Conservation (phyloP, 1,140 invertebrate genomes). For the Holotrichia oblita region DNA sequence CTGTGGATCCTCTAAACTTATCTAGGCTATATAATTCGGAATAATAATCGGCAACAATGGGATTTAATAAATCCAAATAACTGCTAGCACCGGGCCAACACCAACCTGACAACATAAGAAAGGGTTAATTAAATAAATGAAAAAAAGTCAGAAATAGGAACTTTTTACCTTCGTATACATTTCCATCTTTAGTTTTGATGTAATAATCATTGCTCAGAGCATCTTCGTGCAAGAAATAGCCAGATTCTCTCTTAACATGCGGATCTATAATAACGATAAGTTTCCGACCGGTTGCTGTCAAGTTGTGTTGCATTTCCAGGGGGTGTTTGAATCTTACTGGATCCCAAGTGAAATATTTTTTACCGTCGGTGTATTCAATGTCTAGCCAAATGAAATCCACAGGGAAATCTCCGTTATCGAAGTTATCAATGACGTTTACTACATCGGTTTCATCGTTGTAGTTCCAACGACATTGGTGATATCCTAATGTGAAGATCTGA, state of each 20-base stretch:
- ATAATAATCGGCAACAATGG: conserved; percentile 87
- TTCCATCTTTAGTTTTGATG: conserved; percentile 90
- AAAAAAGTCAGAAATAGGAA: too few species aligned
- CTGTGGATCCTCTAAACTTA: conserved; percentile 88
- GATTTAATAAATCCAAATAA: conserved; percentile 95
- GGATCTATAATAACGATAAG: conserved; percentile 98
- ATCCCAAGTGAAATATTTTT: conserved; percentile 99
- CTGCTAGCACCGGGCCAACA: conserved; percentile 96
- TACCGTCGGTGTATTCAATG: conserved; percentile 97
- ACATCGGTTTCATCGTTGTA: conserved; percentile 98
- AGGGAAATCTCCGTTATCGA: conserved; percentile 93
- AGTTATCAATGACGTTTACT: conserved; percentile 77
- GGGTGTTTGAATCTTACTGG: conserved; percentile 88
- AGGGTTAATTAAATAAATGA: too few species aligned
- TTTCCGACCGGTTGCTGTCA: conserved; percentile 90
- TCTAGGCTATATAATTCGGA: conserved; percentile 79
- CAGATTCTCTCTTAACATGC: conserved; percentile 92
- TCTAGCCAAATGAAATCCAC: conserved; percentile 98
- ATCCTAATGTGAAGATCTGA: conserved; percentile 87
- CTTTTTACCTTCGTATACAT: conserved; percentile 86
- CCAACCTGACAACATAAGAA: conserved; percentile 71
- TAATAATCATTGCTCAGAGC: conserved; percentile 84
- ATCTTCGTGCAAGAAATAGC: conserved; percentile 92
- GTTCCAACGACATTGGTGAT: conserved; percentile 99
- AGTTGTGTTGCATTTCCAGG: conserved; percentile 89